A percentile compares a stretch with the other conserved stretches of the same genome.
Evolutionary conservation across 1,140 invertebrate genomes (phyloP).

Genomic region (Drosophila orena): DNA sequence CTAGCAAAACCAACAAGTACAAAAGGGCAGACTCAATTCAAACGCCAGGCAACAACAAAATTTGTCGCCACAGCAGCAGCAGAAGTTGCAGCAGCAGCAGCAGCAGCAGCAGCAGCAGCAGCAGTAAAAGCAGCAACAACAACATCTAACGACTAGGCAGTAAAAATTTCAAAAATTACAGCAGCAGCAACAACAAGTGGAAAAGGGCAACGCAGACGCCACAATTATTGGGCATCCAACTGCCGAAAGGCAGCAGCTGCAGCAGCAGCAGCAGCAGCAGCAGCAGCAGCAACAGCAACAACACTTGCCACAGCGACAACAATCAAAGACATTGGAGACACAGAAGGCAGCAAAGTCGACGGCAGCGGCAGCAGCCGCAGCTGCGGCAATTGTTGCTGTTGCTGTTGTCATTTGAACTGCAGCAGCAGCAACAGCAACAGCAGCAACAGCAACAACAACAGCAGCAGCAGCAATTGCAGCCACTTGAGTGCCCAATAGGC

Average conservation of each 20-base stretch:
- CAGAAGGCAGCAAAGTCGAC: conserved; percentile 45
- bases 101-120: conserved; percentile 17
- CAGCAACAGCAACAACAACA: conserved; percentile 38
- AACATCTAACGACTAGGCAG: conserved; percentile 8
- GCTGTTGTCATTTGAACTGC: conserved; percentile 65
- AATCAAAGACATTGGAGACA: conserved; percentile 42
- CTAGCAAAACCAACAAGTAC: conserved; percentile 26
- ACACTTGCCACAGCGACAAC: conserved; percentile 22
- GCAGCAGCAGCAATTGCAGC: conserved; percentile 56
- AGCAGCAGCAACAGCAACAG: conserved; percentile 28
- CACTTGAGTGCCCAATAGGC: conserved; percentile 75
- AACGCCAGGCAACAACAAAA: conserved; percentile 51
- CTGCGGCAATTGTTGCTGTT: conserved; percentile 38
- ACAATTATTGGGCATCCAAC: conserved; percentile 72
- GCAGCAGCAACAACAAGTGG: conserved; percentile 44
- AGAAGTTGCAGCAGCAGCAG: conserved; percentile 24
- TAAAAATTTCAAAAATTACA: conserved; percentile 51
- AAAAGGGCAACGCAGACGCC: conserved; percentile 62
- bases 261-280: conserved; percentile 7
- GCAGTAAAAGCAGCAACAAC: conserved; percentile 19
- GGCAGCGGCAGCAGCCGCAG: conserved; percentile 7
- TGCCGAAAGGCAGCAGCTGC: conserved; percentile 68
- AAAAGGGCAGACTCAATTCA: conserved; percentile 56
- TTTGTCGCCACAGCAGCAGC: conserved; percentile 55
- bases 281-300: conserved; percentile 11